A percentile compares a stretch with the other conserved stretches of the same genome.
Conservation (phyloP, 2,797 vertebrate species). For the Darevskia nairensis region DNA sequence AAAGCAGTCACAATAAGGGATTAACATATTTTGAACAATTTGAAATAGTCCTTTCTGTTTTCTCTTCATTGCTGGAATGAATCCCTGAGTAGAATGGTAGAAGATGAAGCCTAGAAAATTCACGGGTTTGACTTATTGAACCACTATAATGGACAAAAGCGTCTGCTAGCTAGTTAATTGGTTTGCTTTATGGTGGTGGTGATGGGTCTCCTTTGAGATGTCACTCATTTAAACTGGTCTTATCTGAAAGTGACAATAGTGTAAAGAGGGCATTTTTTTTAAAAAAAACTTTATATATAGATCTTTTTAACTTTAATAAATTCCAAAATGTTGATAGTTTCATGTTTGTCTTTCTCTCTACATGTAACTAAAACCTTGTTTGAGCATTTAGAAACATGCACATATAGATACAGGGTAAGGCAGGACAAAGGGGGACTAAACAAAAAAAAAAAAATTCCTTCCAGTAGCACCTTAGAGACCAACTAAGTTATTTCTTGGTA, state of each 20-base stretch:
- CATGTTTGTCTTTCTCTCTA: background rate
- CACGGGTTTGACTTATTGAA: background rate
- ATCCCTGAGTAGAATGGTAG: background rate
- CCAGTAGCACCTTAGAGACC: no score
- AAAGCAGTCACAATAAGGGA: background rate
- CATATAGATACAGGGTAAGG: background rate
- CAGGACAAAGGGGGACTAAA: no score
- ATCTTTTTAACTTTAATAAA: slow-evolving; percentile 47
- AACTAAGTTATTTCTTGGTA: no score
- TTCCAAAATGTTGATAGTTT: background rate
- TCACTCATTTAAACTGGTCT: background rate
- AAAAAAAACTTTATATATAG: background rate
- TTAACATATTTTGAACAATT: slow-evolving; percentile 3
- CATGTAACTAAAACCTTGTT: background rate
- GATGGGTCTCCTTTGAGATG: background rate
- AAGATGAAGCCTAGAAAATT: background rate
- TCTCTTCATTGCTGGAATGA: background rate
- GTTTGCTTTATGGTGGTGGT: background rate
- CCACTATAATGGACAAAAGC: background rate
- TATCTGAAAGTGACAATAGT: background rate
- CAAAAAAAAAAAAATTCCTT: no score
- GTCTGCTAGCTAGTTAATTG: background rate
- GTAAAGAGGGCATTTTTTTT: background rate
- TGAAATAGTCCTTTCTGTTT: background rate
- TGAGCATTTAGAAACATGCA: background rate